Evolutionary conservation across 1,140 invertebrate genomes (phyloP).

Genomic region (Bombyx mori): ASM3026992v2 NC_085129.1:9251501-9252000

Average conservation of each 20-base stretch:
- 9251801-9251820: constrained; percentile 60
- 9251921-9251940: constrained; percentile 24
- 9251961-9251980: too few species aligned
- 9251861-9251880: constrained; percentile 61
- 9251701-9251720: constrained; percentile 54
- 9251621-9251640: too few species aligned
- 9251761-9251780: constrained; percentile 11
- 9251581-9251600: too few species aligned
- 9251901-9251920: constrained; percentile 52
- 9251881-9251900: constrained; percentile 48
- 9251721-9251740: constrained; percentile 28
- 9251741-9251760: constrained; percentile 22
- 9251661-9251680: background rate
- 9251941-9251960: too few species aligned
- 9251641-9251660: too few species aligned
- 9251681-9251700: constrained; percentile 36
- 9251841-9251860: constrained; percentile 57
- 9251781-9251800: constrained; percentile 32
- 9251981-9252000: too few species aligned
- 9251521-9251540: too few species aligned
- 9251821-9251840: constrained; percentile 58
- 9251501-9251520: too few species aligned
- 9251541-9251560: too few species aligned
- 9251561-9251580: too few species aligned
- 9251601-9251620: too few species aligned